Evolutionary conservation across 2,113 vertebrate genomes (phyloP), one percentile per base, ranked within the genome.

Genomic region (Melospiza georgiana): DNA sequence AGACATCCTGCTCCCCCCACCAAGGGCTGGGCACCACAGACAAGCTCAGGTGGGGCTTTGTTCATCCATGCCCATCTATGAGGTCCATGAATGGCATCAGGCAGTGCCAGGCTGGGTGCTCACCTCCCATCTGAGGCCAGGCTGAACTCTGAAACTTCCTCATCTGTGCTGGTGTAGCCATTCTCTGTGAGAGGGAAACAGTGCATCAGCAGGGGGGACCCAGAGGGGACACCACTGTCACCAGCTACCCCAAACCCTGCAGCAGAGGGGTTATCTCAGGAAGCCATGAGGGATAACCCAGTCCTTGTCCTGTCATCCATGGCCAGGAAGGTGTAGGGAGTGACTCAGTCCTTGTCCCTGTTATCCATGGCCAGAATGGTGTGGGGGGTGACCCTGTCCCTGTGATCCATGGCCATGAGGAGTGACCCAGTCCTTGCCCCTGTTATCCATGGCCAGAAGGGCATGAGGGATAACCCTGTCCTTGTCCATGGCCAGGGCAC

Each of bases 141-240:
- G 97, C 98, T 99, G 97, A 99, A 98, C 96, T 99, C 99, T 0
- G 99, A 99, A 8, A 98, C 97, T 79, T 99, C 99, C 78, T 99
- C 99, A 0, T 99, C 99, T 0, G 99, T 99, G 97, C 99, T 99
- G 78, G 97, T 97, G 6, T 99, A 99, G 74, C 99, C 99, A 0
- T 99, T 99, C 95, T 99, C 99, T 99, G 97, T 14, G 57, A 43
- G 94, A 67, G 43, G 16, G 31, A 48, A 33, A 72, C 24, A 44
- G 8, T 10, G 9, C 22, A 11, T 91, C 80, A 97, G 84, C 9
- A 63, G 25, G n/a, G 43, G 46, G 67, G 44, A 30, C 41, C 6
- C 10, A 63, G 25, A 39, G 44, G 44, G 58, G 51, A 27, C 41
- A 4, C 65, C 18, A 1, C 3, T 1, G 5, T 16, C 51, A n/a